Base-by-base conservation (phyloP, 2,113 vertebrate species). In the Rhodinocichla rosea region DNA sequence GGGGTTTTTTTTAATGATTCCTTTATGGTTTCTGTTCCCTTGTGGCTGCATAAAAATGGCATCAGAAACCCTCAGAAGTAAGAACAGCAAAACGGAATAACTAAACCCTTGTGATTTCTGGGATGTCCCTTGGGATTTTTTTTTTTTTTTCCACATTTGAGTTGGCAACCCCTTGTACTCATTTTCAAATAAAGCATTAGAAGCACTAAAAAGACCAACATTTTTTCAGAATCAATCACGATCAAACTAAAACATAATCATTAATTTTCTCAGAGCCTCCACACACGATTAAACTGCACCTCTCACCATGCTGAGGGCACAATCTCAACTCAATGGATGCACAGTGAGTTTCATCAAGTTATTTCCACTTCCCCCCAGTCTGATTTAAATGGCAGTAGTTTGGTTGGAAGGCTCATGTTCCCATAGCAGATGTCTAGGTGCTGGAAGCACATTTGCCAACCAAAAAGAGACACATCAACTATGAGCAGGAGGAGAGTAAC, bases 341-440 rank as follows among this genome's bases (percentile, higher is more conserved):
- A 67, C 63, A 37, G 11, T 11, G 50, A 74, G 9, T 77, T 74
- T 77, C 42, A 55, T 24, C 28, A 32, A 68, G 42, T 42, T 57
- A 26, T 52, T 75, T 64, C 68, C 40, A 45, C 67, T 56, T 78
- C 11, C 33, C 62, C 30, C 39, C 18, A 85, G 0, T 13, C 71
- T 88, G 64, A 92, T 63, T 77, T 60, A 88, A 81, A 56, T 45
- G 47, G 39, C 63, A 74, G 64, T 32, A 30, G 39, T 78, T 90
- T 80, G 68, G 73, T 91, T 5, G 37, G 64, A 63, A 92, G 71
- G 64, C 68, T 93, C 69, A 13, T 90, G 56, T 80, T 95, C 90
- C 85, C 53, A 47, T 2, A 90, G 94, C 93, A 95, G 93, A 88
- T 94, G 83, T 83, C 95, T 92, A 33, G 33, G 79, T 90, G 71